phyloP scores from a whole-genome alignment of 1,140 invertebrate genomes.

The Drosophila novamexicana region DNA sequence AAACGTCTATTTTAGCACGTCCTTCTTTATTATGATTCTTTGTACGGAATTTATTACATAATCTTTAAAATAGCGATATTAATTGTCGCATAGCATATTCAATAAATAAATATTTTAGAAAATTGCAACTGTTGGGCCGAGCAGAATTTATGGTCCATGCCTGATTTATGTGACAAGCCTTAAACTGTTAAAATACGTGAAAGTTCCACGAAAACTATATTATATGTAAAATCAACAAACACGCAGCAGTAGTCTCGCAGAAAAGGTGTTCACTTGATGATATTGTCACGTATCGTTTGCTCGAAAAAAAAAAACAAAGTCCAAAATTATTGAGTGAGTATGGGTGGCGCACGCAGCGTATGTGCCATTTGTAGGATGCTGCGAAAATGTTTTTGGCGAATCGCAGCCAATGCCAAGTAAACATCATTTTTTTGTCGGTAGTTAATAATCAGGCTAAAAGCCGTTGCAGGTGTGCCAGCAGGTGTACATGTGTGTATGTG shows the following conservation, averaged over 20 bases:
- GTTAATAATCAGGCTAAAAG: slow-evolving; percentile 81
- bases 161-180: slow-evolving; percentile 15
- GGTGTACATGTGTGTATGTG: slow-evolving; percentile 9
- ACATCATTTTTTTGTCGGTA: slow-evolving; percentile 64
- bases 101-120: background rate
- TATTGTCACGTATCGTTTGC: slow-evolving; percentile 68
- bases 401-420: slow-evolving; percentile 70
- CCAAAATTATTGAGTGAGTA: background rate
- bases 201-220: slow-evolving; percentile 18
- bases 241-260: background rate
- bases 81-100: too few species aligned
- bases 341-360: slow-evolving; percentile 50
- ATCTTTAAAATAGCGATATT: too few species aligned
- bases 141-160: background rate
- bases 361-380: slow-evolving; percentile 57
- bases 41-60: too few species aligned
- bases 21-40: too few species aligned
- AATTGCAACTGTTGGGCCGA: background rate
- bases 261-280: slow-evolving; percentile 54
- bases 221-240: slow-evolving; percentile 66
- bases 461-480: slow-evolving; percentile 19
- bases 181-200: slow-evolving; percentile 25
- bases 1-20: too few species aligned
- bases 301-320: slow-evolving; percentile 1
- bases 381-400: slow-evolving; percentile 43